Percentiles rank a stretch among this genome's conserved stretches.
Evolutionary conservation across 1,140 invertebrate genomes (phyloP).

Genomic region (Druon quercuslanigerum): DNA sequence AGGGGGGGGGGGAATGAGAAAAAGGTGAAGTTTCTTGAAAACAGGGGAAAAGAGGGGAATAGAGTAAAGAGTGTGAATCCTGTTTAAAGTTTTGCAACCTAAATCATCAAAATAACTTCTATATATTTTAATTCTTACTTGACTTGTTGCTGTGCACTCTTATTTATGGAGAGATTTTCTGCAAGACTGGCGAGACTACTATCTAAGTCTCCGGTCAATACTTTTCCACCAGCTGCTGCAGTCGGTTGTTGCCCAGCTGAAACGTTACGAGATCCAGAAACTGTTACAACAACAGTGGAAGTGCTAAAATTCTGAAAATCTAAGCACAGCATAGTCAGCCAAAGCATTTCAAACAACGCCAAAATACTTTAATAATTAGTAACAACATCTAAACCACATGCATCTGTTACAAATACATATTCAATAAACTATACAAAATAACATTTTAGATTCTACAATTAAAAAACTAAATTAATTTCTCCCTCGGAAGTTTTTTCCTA

Average conservation of each 20-base stretch:
- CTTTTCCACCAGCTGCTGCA: constrained; percentile 78
- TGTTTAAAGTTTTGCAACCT: too few relatives aligned
- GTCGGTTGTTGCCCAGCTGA: constrained; percentile 70
- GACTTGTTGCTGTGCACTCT: constrained; percentile 81
- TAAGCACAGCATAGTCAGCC: constrained; percentile 64
- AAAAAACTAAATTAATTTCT: too few relatives aligned
- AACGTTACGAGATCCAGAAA: constrained; percentile 60
- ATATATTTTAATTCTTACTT: constrained; percentile 78
- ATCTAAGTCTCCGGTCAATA: constrained; percentile 93
- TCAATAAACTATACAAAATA: too few relatives aligned
- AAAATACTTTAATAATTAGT: not conserved
- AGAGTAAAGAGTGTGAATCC: too few relatives aligned
- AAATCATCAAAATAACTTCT: too few relatives aligned
- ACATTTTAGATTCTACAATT: too few relatives aligned
- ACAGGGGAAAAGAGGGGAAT: too few relatives aligned
- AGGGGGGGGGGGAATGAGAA: too few relatives aligned
- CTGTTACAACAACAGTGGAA: constrained; percentile 79
- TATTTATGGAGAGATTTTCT: constrained; percentile 94
- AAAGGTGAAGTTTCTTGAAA: too few relatives aligned
- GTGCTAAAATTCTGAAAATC: constrained; percentile 85
- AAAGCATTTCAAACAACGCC: not conserved
- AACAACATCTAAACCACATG: not conserved
- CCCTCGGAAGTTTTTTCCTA: too few relatives aligned
- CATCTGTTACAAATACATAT: too few relatives aligned
- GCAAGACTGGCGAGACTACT: constrained; percentile 92